Conservation (phyloP, 2,888 invertebrate genomes). For the Rugalucina vietnamica region DNA sequence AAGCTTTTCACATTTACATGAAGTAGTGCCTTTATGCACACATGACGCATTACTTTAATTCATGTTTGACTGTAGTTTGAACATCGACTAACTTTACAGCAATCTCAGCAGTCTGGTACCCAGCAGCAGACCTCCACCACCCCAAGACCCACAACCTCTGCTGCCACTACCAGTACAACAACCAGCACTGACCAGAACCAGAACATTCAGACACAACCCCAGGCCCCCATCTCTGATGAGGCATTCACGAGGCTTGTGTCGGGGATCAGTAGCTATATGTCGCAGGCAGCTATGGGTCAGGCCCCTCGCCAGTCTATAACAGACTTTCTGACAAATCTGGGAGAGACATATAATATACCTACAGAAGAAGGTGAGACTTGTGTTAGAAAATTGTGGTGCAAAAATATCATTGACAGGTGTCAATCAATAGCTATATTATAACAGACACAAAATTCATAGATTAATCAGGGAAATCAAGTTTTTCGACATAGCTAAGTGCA, state of each 20-base stretch:
- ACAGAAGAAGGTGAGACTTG: slow-evolving; percentile 75
- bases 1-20: no score
- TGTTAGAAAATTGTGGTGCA: no score
- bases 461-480: no score
- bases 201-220: slow-evolving; percentile 13
- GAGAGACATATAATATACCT: slow-evolving; percentile 71
- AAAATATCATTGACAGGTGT: no score
- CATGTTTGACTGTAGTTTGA: no score
- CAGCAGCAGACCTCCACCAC: not conserved
- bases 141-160: slow-evolving; percentile 13
- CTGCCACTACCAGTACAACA: slow-evolving; percentile 35
- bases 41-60: no score
- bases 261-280: slow-evolving; percentile 75
- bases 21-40: no score
- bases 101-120: not conserved
- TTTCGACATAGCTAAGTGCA: no score
- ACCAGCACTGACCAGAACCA: slow-evolving; percentile 36
- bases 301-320: slow-evolving; percentile 73
- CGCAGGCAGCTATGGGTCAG: slow-evolving; percentile 75
- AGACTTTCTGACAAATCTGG: slow-evolving; percentile 73
- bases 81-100: no score
- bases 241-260: slow-evolving; percentile 76
- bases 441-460: no score
- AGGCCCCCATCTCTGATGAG: slow-evolving; percentile 85
- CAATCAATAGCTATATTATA: no score